Evolutionary conservation across 2,113 vertebrate species (phyloP).

Genomic region (Danionella cerebrum): DNA sequence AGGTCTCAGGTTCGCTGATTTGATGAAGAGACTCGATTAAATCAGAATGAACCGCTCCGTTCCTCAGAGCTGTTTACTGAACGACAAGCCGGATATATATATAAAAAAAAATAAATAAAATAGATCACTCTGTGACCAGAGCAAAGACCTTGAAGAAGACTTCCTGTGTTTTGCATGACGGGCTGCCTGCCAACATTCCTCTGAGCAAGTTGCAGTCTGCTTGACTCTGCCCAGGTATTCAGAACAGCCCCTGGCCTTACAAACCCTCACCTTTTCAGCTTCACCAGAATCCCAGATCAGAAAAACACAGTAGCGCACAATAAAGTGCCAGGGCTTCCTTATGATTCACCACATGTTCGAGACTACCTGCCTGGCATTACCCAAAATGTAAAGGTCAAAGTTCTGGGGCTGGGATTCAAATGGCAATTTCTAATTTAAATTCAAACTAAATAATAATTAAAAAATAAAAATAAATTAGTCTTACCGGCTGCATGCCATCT

Average conservation of each 20-base stretch:
- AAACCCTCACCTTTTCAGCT: not conserved
- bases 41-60: too few relatives aligned
- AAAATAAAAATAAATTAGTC: not conserved
- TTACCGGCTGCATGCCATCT: conserved; percentile 69
- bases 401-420: too few relatives aligned
- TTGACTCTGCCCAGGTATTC: conserved; percentile 20
- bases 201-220: conserved; percentile 10
- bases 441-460: too few relatives aligned
- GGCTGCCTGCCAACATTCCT: conserved; percentile 20
- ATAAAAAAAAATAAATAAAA: not conserved
- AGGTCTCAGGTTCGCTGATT: too few relatives aligned
- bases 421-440: too few relatives aligned
- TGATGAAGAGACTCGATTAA: too few relatives aligned
- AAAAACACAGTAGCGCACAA: not conserved
- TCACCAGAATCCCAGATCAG: not conserved
- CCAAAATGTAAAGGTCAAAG: too few relatives aligned
- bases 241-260: not conserved
- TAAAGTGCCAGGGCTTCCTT: too few relatives aligned
- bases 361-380: not conserved
- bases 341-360: too few relatives aligned
- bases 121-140: not conserved
- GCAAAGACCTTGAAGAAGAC: not conserved
- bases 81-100: not conserved
- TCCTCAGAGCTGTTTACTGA: not conserved
- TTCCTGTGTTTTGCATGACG: not conserved